phyloP scores from a whole-genome alignment of 2,113 vertebrate genomes.

The Istiophorus platypterus region DNA sequence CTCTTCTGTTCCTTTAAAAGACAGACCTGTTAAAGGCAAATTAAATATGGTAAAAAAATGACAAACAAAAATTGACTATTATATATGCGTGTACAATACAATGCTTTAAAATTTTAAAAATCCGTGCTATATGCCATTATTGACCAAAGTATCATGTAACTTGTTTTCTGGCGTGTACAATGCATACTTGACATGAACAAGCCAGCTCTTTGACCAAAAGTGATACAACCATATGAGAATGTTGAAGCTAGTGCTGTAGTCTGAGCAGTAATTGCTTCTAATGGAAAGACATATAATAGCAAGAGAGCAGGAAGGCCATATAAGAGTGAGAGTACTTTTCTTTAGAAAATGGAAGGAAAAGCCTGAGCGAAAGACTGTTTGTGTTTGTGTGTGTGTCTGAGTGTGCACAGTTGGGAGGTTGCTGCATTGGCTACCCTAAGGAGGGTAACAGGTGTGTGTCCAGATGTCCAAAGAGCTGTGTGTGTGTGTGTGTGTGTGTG shows the following conservation, averaged over 20 bases:
- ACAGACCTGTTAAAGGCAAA: background rate
- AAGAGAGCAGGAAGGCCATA: slow-evolving; percentile 75
- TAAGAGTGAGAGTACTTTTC: slow-evolving; percentile 75
- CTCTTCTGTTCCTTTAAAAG: background rate
- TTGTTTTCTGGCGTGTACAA: slow-evolving; percentile 64
- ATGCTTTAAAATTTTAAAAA: background rate
- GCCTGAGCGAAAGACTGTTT: slow-evolving; percentile 26
- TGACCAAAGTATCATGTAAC: slow-evolving; percentile 58
- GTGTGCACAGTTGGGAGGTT: slow-evolving; percentile 3
- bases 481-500: slow-evolving; percentile 14
- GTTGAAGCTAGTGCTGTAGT: slow-evolving; percentile 55
- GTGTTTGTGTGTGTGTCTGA: slow-evolving; percentile 19
- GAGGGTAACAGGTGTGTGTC: slow-evolving; percentile 61
- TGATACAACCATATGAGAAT: slow-evolving; percentile 68
- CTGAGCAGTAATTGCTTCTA: slow-evolving; percentile 77
- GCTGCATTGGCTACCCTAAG: slow-evolving; percentile 35
- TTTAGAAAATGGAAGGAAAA: slow-evolving; percentile 74
- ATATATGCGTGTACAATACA: background rate
- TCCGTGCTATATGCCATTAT: slow-evolving; percentile 5
- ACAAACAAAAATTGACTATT: background rate
- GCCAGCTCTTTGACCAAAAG: slow-evolving; percentile 69
- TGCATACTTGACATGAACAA: slow-evolving; percentile 69
- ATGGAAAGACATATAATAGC: slow-evolving; percentile 80
- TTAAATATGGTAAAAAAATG: background rate
- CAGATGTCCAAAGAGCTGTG: slow-evolving; percentile 54